Evolutionary conservation across 2,888 invertebrate species (phyloP).

Genomic region (Drosophila prostipennis): DNA sequence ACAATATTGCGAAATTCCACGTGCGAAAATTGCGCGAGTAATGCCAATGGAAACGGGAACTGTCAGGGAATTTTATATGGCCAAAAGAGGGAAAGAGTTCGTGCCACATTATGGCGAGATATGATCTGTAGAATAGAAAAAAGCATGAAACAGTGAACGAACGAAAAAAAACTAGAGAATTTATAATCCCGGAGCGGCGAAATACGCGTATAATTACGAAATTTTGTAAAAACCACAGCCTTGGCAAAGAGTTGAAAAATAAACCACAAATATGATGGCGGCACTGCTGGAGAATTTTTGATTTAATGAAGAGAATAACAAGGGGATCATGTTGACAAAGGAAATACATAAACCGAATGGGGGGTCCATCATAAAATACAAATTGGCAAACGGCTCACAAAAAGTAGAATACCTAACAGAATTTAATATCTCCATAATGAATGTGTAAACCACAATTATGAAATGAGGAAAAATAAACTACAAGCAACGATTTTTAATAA

Average conservation of each 20-base stretch:
- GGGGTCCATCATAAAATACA: no score
- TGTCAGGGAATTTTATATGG: constrained; percentile 63
- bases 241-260: not conserved
- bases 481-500: no score
- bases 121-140: constrained; percentile 3
- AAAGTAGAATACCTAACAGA: no score
- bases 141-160: constrained; percentile 1
- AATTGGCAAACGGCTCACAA: no score
- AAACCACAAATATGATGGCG: not conserved
- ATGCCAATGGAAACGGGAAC: constrained; percentile 58
- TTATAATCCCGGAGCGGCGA: not conserved
- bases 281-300: not conserved
- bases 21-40: constrained; percentile 72
- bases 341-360: no score
- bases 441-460: not conserved
- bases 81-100: constrained; percentile 29
- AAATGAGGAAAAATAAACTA: no score
- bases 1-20: constrained; percentile 74
- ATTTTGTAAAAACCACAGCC: constrained; percentile 4
- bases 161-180: not conserved
- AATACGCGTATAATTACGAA: constrained; percentile 25
- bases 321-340: not conserved
- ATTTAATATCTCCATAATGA: no score
- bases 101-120: constrained; percentile 6
- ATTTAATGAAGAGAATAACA: not conserved